Percentiles rank a stretch among this genome's conserved stretches.
Evolutionary conservation across 1,140 invertebrate genomes (phyloP).

Genomic region (Akabosia matsudoensis): DNA sequence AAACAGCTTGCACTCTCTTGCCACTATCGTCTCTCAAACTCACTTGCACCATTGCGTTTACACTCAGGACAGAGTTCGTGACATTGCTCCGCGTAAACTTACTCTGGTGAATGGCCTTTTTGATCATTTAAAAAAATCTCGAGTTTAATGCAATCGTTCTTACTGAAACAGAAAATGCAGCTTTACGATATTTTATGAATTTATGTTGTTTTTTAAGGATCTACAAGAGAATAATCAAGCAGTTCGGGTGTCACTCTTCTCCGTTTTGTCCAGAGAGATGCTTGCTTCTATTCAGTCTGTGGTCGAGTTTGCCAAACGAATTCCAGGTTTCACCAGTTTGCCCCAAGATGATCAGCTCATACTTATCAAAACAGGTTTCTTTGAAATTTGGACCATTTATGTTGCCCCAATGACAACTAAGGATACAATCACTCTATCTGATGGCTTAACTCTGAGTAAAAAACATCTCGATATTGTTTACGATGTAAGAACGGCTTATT

Average conservation of each 20-base stretch:
- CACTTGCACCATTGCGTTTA: constrained; percentile 85
- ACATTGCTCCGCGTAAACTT: constrained; percentile 61
- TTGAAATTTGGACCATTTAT: constrained; percentile 91
- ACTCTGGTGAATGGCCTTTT: constrained; percentile 31
- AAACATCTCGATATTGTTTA: constrained; percentile 88
- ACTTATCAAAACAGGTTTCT: constrained; percentile 91
- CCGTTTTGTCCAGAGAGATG: constrained; percentile 66
- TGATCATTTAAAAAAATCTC: no score
- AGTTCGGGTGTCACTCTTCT: constrained; percentile 51
- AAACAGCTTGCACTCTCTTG: constrained; percentile 35
- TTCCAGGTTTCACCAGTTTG: constrained; percentile 80
- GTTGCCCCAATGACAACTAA: constrained; percentile 78
- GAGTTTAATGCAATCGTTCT: background rate
- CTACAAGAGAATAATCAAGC: constrained; percentile 50
- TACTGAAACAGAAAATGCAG: no score
- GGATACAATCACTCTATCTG: constrained; percentile 81
- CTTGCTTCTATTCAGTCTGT: constrained; percentile 84
- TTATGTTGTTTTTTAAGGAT: constrained; percentile 48
- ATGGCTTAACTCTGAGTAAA: constrained; percentile 79
- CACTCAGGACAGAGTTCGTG: constrained; percentile 77
- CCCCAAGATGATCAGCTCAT: constrained; percentile 91
- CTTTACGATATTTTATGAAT: no score
- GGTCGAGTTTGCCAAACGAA: constrained; percentile 88
- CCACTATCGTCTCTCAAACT: constrained; percentile 74
- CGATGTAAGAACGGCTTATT: constrained; percentile 70